Evolutionary conservation across 1,140 invertebrate genomes (phyloP), one percentile per base, ranked within the genome.

Genomic region (Drosophila nigrodunni): DNA sequence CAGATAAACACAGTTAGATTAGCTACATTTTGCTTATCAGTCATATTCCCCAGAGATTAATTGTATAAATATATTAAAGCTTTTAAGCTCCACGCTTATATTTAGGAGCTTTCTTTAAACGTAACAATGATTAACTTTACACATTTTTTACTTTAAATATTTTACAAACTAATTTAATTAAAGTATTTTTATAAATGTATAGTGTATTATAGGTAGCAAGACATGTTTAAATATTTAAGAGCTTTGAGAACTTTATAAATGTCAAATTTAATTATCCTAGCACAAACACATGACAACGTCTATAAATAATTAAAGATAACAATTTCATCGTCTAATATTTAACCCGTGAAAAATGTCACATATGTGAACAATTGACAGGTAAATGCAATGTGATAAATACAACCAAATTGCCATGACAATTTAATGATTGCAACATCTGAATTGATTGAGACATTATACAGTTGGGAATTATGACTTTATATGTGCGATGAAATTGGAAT

Each of bases 371-470:
- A 57, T 39, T n/a, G 25, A 49, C 10, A 18, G 54, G 73, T 59
- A 73, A 61, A 67, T 34, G 62, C 59, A 66, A 72, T 47, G 66
- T 61, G 64, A 67, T 72, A 62, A 62, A 60, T 62, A 68, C 67
- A 46, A 62, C 75, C 75, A 62, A 59, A 68, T 76, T 62, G 58
- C 52, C 52, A 13, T 44, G 64, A 65, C 54, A 73, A 77, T 62
- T 79, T 54, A 77, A 60, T 68, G 74, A 69, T 69, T 77, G 69
- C 69, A 49, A 68, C 71, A 78, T 59, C 10, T 46, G 54, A 34
- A 77, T 68, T 41, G 37, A 13, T 58, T 64, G 68, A 77, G 50
- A 68, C 52, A 77, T 68, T 76, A 71, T 52, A 58, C 58, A 35
- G 11, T 54, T 70, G 64, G 78, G 73, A 30, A 21, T 15, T 25